A percentile compares a stretch with the other conserved stretches of the same genome.
phyloP scores from a whole-genome alignment of 2,113 vertebrate species.

The Oxygymnocypris stewartii region DNA sequence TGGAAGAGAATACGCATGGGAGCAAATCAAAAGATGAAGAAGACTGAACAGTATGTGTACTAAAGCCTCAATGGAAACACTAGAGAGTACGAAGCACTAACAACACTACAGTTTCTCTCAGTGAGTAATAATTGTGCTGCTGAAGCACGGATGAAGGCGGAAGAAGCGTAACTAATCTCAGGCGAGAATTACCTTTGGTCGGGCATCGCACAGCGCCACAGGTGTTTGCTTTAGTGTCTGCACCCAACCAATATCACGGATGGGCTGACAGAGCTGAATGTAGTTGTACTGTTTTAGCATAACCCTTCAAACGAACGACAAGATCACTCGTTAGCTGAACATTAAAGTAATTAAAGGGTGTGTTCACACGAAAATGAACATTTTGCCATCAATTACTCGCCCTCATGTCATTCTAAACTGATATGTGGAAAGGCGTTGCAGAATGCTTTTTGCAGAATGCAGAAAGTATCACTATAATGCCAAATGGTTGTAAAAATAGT shows the following conservation, averaged over 20 bases:
- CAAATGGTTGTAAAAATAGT: background rate
- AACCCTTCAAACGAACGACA: constrained; percentile 81
- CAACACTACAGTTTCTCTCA: background rate
- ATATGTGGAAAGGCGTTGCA: background rate
- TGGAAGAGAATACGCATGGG: constrained; percentile 74
- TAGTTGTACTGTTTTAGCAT: constrained; percentile 84
- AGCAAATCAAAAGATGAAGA: constrained; percentile 59
- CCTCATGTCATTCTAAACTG: background rate
- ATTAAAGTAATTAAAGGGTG: constrained; percentile 36
- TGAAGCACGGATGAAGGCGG: constrained; percentile 19
- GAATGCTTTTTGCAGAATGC: background rate
- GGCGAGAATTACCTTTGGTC: constrained; percentile 75
- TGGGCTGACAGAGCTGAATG: constrained; percentile 83
- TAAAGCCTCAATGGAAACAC: background rate
- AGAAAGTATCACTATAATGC: background rate
- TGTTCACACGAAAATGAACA: background rate
- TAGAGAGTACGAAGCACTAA: background rate
- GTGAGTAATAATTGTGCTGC: constrained; percentile 17
- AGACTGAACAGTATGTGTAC: constrained; percentile 57
- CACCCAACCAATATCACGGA: constrained; percentile 82
- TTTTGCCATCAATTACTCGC: background rate
- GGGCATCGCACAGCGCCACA: constrained; percentile 80
- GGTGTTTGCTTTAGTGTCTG: constrained; percentile 83
- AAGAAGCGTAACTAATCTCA: constrained; percentile 50
- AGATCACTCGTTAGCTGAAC: constrained; percentile 75